These are phyloP conservation scores for Tiliacea aurago DNA, from an alignment of 2,888 invertebrate species.

Conservation along the genomic window DNA sequence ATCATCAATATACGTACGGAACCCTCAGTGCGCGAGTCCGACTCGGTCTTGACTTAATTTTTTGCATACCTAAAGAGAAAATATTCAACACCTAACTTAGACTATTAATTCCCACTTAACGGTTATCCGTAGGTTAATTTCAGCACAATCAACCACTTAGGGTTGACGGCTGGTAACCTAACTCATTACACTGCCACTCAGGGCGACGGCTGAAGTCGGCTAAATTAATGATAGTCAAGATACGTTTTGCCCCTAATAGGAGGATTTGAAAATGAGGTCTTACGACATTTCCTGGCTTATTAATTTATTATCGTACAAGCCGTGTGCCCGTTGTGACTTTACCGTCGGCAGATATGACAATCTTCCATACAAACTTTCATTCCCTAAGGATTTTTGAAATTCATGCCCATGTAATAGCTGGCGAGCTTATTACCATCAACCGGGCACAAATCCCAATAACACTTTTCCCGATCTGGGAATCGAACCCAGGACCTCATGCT, in stretches of 20 bases:
- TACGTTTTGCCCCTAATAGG: conserved; percentile 69
- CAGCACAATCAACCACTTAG: conserved; percentile 74
- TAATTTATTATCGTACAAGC: conserved; percentile 45
- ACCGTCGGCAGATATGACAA: background rate
- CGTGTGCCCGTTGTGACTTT: rapidly evolving
- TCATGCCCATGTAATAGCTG: no score
- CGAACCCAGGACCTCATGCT: no score
- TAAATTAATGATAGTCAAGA: conserved; percentile 59
- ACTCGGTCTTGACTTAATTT: no score
- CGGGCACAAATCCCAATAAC: no score
- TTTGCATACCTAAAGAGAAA: background rate
- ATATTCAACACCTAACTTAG: conserved; percentile 37
- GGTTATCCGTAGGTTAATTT: conserved; percentile 70
- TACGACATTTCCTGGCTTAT: conserved; percentile 52
- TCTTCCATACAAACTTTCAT: background rate
- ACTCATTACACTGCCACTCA: conserved; percentile 79
- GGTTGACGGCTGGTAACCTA: conserved; percentile 58
- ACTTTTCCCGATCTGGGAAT: no score
- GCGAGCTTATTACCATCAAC: no score
- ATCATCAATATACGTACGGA: no score
- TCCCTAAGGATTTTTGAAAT: no score
- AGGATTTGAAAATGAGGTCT: conserved; percentile 41
- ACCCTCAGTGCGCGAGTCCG: no score
- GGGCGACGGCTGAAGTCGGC: conserved; percentile 59
- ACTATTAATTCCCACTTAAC: conserved; percentile 62